Conservation (phyloP, 2,888 invertebrate genomes). For the Zygogramma bicolorata region DNA sequence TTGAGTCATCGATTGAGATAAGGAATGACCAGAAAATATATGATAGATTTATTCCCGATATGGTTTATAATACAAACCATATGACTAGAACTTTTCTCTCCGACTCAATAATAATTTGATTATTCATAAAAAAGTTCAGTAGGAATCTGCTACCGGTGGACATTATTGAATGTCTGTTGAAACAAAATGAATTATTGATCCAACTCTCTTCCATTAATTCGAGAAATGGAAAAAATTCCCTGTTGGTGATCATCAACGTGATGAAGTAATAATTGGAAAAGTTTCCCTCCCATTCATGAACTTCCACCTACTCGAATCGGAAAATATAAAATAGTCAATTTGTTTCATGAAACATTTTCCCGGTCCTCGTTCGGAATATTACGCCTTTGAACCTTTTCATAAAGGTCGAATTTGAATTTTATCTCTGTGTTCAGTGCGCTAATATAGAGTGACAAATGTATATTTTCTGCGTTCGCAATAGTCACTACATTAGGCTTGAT, state of each 20-base stretch:
- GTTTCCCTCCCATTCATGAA: neutral
- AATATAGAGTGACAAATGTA: conserved; percentile 7
- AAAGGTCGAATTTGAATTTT: conserved; percentile 3
- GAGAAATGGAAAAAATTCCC: neutral
- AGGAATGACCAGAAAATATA: too few relatives aligned
- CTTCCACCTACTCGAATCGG: neutral
- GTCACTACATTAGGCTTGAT: conserved; percentile 33
- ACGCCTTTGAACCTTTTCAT: neutral
- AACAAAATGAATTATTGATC: neutral
- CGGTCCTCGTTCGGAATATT: neutral
- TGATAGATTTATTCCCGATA: too few relatives aligned
- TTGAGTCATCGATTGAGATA: too few relatives aligned
- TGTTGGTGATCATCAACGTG: neutral
- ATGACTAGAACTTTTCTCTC: too few relatives aligned
- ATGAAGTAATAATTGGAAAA: conserved; percentile 3
- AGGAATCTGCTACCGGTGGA: too few relatives aligned
- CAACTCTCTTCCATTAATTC: neutral
- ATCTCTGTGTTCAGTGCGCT: neutral
- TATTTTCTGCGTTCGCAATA: conserved; percentile 16
- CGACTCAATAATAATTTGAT: too few relatives aligned
- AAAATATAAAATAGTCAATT: neutral
- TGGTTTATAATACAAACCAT: too few relatives aligned
- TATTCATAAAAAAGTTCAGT: too few relatives aligned
- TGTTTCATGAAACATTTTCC: neutral
- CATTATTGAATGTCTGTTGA: too few relatives aligned